Conservation (phyloP, 2,113 vertebrate species). For the Saguinus imperator region DNA sequence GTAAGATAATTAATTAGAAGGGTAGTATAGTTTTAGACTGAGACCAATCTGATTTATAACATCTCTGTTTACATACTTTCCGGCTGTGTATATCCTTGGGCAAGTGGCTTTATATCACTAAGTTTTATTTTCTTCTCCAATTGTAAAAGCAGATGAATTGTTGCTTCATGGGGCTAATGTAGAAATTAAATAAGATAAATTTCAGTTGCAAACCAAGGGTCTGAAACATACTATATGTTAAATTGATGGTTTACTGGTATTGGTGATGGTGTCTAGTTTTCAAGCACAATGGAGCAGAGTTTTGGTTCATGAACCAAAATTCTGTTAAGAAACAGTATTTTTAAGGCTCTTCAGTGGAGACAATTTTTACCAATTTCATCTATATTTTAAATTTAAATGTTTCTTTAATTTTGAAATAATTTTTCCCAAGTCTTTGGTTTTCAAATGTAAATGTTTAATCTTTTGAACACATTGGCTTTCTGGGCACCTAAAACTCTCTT, state of each 20-base stretch:
- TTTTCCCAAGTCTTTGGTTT: neutral
- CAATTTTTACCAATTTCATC: neutral
- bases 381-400: neutral
- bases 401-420: slow-evolving; percentile 25
- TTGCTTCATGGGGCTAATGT: neutral
- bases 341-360: neutral
- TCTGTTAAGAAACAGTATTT: neutral
- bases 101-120: neutral
- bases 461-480: neutral
- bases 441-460: neutral
- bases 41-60: neutral
- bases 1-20: neutral
- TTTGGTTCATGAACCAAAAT: neutral
- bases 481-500: neutral
- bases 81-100: neutral
- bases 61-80: neutral
- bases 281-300: neutral
- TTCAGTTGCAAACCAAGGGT: neutral
- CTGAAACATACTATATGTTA: neutral
- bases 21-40: neutral
- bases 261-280: neutral
- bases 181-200: neutral
- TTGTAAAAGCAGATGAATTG: neutral
- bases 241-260: neutral
- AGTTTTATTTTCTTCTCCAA: neutral